Conservation (phyloP, 1,140 invertebrate genomes). For the Varroa destructor region DNA sequence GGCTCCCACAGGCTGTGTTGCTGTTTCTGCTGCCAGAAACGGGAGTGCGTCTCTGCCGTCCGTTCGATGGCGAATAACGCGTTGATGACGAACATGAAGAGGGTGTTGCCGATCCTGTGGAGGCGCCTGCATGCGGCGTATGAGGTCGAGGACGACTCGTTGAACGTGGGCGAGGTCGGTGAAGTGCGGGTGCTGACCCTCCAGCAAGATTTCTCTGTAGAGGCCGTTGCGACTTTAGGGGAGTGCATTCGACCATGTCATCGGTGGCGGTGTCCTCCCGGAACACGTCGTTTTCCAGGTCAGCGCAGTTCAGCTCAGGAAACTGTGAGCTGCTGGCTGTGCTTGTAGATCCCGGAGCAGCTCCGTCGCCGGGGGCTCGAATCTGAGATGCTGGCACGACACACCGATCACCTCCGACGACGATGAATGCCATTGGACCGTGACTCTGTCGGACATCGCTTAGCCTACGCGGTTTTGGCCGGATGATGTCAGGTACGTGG, state of each 20-base stretch:
- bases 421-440: constrained; percentile 26
- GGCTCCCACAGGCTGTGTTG: neutral
- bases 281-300: constrained; percentile 24
- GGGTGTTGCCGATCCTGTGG: neutral
- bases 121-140: neutral
- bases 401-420: neutral
- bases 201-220: constrained; percentile 30
- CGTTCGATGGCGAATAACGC: too few relatives aligned
- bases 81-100: too few relatives aligned
- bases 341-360: constrained; percentile 9
- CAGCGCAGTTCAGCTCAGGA: constrained; percentile 12
- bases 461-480: constrained; percentile 57
- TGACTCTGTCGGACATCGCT: constrained; percentile 32
- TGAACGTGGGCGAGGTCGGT: neutral
- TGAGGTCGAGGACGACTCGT: constrained; percentile 1
- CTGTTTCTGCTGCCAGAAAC: too few relatives aligned
- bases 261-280: constrained; percentile 31
- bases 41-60: too few relatives aligned
- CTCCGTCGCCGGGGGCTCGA: constrained; percentile 30
- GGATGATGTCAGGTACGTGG: constrained; percentile 62
- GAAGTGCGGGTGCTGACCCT: constrained; percentile 34
- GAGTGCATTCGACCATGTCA: constrained; percentile 31
- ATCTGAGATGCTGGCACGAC: constrained; percentile 24
- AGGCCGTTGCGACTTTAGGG: constrained; percentile 28
- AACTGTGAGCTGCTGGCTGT: neutral